Conservation (phyloP, 2,888 invertebrate genomes). For the Scelioninae gen. 1 region DNA sequence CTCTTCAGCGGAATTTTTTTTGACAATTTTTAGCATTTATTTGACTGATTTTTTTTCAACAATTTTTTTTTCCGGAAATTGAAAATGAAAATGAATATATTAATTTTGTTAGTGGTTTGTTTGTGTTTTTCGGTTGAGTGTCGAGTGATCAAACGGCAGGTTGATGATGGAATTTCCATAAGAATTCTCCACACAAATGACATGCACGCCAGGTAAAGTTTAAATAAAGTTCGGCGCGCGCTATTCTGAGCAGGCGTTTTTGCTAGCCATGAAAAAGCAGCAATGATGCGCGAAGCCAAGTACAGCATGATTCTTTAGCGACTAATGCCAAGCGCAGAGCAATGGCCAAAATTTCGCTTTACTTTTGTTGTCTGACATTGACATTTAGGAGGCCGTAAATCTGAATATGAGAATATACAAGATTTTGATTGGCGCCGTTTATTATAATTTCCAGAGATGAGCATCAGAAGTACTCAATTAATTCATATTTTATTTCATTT, state of each 20-base stretch:
- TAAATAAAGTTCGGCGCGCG: slow-evolving; percentile 48
- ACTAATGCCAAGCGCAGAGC: slow-evolving; percentile 58
- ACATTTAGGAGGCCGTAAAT: slow-evolving; percentile 44
- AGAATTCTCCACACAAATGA: slow-evolving; percentile 59
- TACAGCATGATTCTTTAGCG: slow-evolving; percentile 29
- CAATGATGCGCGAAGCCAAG: slow-evolving; percentile 64
- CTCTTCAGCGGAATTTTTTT: neutral
- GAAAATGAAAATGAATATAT: slow-evolving; percentile 16
- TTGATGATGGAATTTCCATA: slow-evolving; percentile 33
- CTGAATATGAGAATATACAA: neutral
- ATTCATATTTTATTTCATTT: too few species aligned
- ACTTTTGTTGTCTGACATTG: slow-evolving; percentile 69
- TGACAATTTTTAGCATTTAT: neutral
- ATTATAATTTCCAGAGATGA: too few species aligned
- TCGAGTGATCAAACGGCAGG: neutral
- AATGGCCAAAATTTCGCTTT: slow-evolving; percentile 49
- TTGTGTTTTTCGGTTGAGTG: slow-evolving; percentile 8
- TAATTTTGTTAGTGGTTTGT: slow-evolving; percentile 9
- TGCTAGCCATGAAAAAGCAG: slow-evolving; percentile 53
- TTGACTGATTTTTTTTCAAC: slow-evolving; percentile 1
- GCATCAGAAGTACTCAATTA: too few species aligned
- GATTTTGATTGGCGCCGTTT: too few species aligned
- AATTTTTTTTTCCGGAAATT: neutral
- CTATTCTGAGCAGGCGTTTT: slow-evolving; percentile 65
- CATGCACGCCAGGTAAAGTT: slow-evolving; percentile 64